These are phyloP conservation scores for Cebidichthys violaceus DNA, from an alignment of 2,113 vertebrate species.

Conservation along the genomic window DNA sequence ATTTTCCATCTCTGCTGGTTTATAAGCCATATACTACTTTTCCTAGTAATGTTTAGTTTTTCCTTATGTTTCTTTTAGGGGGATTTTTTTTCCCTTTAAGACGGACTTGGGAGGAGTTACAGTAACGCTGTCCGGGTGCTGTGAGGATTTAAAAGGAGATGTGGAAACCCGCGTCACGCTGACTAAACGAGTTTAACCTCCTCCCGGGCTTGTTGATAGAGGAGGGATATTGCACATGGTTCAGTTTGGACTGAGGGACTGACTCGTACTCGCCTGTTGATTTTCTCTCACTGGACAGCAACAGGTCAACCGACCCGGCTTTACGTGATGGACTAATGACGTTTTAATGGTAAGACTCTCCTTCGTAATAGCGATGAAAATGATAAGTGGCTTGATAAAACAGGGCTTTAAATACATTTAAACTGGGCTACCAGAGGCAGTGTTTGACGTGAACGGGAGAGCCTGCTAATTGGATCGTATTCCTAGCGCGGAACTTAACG, in stretches of 20 bases:
- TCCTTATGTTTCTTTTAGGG: neutral
- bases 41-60: neutral
- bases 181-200: slow-evolving; percentile 57
- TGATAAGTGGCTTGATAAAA: neutral
- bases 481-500: neutral
- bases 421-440: neutral
- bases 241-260: slow-evolving; percentile 14
- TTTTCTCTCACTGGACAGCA: neutral
- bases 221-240: slow-evolving; percentile 72
- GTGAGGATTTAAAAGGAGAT: slow-evolving; percentile 63
- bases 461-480: no score
- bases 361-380: neutral
- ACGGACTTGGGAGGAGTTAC: slow-evolving; percentile 63
- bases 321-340: slow-evolving; percentile 21
- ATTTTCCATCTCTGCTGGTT: neutral
- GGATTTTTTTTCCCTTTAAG: slow-evolving; percentile 57
- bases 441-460: neutral
- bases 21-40: neutral
- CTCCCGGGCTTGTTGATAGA: slow-evolving; percentile 67
- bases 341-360: slow-evolving; percentile 31
- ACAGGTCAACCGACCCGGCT: neutral
- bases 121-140: slow-evolving; percentile 21
- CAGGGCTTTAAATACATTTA: neutral
- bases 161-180: slow-evolving; percentile 70
- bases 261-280: neutral